Percentiles rank a stretch among this genome's conserved stretches.
Evolutionary conservation across 2,797 vertebrate species (phyloP).

Genomic region (Todus mexicanus): DNA sequence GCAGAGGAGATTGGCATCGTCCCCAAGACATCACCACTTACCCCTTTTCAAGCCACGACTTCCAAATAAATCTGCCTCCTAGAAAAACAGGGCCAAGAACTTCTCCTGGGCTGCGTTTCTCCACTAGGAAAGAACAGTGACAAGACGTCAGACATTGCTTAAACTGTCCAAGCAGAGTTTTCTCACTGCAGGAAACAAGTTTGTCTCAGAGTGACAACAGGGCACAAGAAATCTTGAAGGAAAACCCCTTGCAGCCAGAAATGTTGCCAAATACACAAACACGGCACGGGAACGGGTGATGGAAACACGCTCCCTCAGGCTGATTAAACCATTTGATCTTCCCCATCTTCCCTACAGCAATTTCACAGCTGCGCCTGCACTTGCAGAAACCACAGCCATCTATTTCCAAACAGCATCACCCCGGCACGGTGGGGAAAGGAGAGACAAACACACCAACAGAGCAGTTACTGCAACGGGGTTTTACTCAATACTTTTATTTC

Average conservation of each 20-base stretch:
- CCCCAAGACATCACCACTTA: background rate
- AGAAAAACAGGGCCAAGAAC: background rate
- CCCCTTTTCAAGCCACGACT: too few relatives aligned
- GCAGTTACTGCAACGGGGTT: background rate
- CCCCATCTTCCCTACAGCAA: background rate
- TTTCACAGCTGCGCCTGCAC: background rate
- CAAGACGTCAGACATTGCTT: background rate
- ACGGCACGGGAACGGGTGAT: background rate
- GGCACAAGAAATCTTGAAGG: background rate
- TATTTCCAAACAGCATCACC: accelerated
- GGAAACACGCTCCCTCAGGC: background rate
- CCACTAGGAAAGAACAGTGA: background rate
- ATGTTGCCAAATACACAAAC: background rate
- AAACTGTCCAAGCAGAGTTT: background rate
- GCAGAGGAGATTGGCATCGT: accelerated
- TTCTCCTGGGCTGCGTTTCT: background rate
- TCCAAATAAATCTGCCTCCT: background rate
- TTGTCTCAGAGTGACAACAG: background rate
- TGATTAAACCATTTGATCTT: too few relatives aligned
- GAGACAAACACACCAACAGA: too few relatives aligned
- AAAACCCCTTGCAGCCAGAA: background rate
- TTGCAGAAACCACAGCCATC: background rate
- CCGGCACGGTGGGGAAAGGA: accelerated
- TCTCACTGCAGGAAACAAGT: background rate
- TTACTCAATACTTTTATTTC: background rate